phyloP scores from a whole-genome alignment of 2,113 vertebrate genomes.

The Romanogobio albipinnatus region DNA sequence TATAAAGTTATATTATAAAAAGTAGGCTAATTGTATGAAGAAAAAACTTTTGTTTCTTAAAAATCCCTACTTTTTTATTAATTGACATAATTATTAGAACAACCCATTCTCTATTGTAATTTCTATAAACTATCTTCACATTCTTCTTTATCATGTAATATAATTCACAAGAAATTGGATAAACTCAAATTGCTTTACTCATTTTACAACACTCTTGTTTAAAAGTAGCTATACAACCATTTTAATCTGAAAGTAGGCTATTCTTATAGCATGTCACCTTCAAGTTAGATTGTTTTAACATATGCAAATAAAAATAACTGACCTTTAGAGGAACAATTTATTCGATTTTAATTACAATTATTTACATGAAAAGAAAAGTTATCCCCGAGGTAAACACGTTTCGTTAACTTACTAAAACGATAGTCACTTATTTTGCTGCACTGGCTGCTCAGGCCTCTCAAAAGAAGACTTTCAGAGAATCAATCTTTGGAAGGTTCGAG shows the following conservation, averaged over 20 bases:
- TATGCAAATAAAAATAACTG: background rate
- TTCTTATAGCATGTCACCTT: background rate
- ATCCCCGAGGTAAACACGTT: background rate
- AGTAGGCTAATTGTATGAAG: too few species aligned
- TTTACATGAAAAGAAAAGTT: background rate
- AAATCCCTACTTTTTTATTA: background rate
- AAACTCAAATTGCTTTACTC: background rate
- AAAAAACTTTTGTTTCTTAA: too few species aligned
- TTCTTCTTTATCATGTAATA: background rate
- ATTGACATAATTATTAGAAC: background rate
- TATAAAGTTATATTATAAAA: too few species aligned
- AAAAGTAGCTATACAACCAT: background rate
- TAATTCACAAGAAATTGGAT: background rate
- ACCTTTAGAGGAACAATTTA: background rate
- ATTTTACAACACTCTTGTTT: background rate
- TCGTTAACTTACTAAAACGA: background rate
- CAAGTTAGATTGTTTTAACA: background rate
- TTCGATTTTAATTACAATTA: background rate
- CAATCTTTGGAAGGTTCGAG: background rate
- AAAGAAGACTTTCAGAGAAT: background rate
- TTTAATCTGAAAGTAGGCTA: background rate
- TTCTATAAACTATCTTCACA: background rate
- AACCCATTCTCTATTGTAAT: background rate
- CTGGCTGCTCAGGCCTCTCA: background rate
- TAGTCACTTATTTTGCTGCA: background rate